Base-by-base conservation (phyloP, 1,140 invertebrate species). In the Gonioctena quinquepunctata region DNA sequence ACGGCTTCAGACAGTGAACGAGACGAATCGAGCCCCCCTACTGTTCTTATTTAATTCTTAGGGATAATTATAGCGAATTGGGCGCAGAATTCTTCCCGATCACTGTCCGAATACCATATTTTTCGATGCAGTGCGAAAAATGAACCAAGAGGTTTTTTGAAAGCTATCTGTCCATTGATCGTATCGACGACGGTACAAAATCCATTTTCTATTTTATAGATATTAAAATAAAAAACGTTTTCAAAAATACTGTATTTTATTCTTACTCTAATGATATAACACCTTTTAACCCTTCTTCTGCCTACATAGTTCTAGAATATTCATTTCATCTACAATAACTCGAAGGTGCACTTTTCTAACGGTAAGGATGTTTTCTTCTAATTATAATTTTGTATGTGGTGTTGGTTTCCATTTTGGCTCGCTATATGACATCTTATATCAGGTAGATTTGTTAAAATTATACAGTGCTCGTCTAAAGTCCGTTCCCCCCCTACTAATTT, bases 121-220 rank as follows among this genome's bases (percentile, higher is more conserved):
- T n/a, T 6, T 64, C 19, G 42, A 25, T 4, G n/a, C 26, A 61
- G 19, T 27, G 26, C 16, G 16, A 28, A 61, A 61, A 27, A 6
- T 61, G 27, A 28, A 5, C 11, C 26, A 18, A n/a, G n/a, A 61
- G 25, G 18, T 28, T 33, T 26, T 28, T 61, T 8, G 23, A 61
- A 16, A 22, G 19, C 27, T 61, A n/a, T 61, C 27, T 61, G 23
- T 61, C 21, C 18, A 27, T 26, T 26, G 23, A 27, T 26, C 27
- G 27, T 61, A 16, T 61, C 59, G 18, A 16, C 26, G 48, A 63
- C 61, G 68, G 68, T 69, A 69, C 68, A 69, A 69, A 69, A 69
- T 52, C 54, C 4, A 50, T 27, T 68, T 61, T 52, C 28, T 54
- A 23, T 56, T 68, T 61, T 68, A 54, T 54, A 54, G 19, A 54